Percentiles rank a stretch among this genome's conserved stretches.
These are phyloP conservation scores for Drosophila ezoana DNA, from an alignment of 2,888 invertebrate genomes.

Conservation along the genomic window DNA sequence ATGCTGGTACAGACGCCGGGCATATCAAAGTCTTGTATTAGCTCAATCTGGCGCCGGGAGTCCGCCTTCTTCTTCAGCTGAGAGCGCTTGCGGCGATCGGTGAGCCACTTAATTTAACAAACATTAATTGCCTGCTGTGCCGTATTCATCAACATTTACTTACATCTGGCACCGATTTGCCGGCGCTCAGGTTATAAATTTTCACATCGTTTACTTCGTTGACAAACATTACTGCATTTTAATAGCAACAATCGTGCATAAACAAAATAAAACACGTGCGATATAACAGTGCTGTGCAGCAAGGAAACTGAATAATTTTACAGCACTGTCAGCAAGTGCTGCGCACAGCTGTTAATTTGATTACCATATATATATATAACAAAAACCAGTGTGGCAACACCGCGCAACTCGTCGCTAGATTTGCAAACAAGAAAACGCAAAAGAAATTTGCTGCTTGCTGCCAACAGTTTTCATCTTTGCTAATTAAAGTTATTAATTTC, in stretches of 20 bases:
- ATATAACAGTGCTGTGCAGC: constrained; percentile 14
- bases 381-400: constrained; percentile 36
- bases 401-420: constrained; percentile 45
- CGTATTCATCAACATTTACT: constrained; percentile 81
- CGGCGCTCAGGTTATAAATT: constrained; percentile 98
- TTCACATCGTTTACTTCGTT: constrained; percentile 97
- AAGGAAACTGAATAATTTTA: neutral
- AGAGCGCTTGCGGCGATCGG: constrained; percentile 92
- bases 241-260: constrained; percentile 39
- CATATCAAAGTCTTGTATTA: constrained; percentile 99
- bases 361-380: constrained; percentile 5
- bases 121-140: neutral
- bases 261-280: constrained; percentile 69
- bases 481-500: constrained; percentile 7
- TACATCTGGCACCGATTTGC: constrained; percentile 98
- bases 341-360: constrained; percentile 42
- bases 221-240: constrained; percentile 90
- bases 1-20: constrained; percentile 95
- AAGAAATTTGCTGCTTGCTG: constrained; percentile 40
- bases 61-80: constrained; percentile 95
- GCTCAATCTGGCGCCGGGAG: constrained; percentile 94
- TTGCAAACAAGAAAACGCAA: constrained; percentile 64
- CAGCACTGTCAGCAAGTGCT: constrained; percentile 32
- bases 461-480: constrained; percentile 15
- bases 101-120: constrained; percentile 90